Conservation (phyloP, 2,797 vertebrate species). For the Nannoperca obscura region DNA sequence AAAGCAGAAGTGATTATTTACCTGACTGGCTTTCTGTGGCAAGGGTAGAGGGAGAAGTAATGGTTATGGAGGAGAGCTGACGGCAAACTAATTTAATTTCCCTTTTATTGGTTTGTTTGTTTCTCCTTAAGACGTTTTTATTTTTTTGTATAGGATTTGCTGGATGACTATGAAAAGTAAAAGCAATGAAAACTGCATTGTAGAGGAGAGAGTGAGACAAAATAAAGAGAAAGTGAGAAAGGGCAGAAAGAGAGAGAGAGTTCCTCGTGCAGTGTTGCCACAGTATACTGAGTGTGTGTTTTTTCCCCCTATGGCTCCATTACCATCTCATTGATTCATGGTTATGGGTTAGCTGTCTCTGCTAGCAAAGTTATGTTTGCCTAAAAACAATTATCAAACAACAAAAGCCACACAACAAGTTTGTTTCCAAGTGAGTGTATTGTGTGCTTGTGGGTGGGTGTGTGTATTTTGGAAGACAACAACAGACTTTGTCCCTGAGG, state of each 20-base stretch:
- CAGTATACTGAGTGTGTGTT: slow-evolving; percentile 35
- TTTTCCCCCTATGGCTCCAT: slow-evolving; percentile 64
- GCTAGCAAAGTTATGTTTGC: slow-evolving; percentile 74
- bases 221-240: not conserved
- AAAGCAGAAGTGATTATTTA: slow-evolving; percentile 73
- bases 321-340: slow-evolving; percentile 81
- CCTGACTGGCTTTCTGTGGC: slow-evolving; percentile 65
- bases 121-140: slow-evolving; percentile 58
- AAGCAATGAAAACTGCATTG: slow-evolving; percentile 35
- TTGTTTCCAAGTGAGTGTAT: slow-evolving; percentile 66
- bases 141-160: slow-evolving; percentile 35
- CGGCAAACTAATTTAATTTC: slow-evolving; percentile 61
- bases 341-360: slow-evolving; percentile 78
- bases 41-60: slow-evolving; percentile 43
- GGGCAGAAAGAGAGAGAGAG: slow-evolving; percentile 1
- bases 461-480: slow-evolving; percentile 68
- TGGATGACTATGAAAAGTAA: slow-evolving; percentile 51
- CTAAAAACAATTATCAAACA: slow-evolving; percentile 81
- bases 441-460: slow-evolving; percentile 60
- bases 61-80: slow-evolving; percentile 61
- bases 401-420: slow-evolving; percentile 71
- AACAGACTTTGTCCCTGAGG: slow-evolving; percentile 76
- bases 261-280: slow-evolving; percentile 40
- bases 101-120: slow-evolving; percentile 70
- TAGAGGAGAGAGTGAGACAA: slow-evolving; percentile 7